Percentiles rank a stretch among this genome's conserved stretches.
Conservation (phyloP, 2,113 vertebrate genomes). For the Semnornis frantzii region DNA sequence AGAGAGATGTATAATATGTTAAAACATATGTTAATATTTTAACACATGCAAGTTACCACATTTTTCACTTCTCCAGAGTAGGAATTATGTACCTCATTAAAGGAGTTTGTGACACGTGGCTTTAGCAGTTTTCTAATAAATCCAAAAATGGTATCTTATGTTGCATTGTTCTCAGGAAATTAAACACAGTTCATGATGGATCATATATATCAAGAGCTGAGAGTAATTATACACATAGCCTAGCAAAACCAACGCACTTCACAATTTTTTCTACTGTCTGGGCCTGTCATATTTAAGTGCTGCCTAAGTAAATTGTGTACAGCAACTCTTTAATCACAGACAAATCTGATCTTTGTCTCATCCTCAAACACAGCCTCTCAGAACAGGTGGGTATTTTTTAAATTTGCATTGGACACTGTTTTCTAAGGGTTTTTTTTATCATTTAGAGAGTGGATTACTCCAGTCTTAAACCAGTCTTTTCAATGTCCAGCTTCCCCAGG, state of each 20-base stretch:
- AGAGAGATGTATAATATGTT: neutral
- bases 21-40: neutral
- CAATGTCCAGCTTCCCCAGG: neutral
- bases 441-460: neutral
- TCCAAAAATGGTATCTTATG: neutral
- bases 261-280: neutral
- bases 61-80: neutral
- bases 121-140: conserved; percentile 19
- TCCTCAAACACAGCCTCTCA: neutral
- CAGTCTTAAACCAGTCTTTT: neutral
- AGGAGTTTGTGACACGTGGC: neutral
- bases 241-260: conserved; percentile 19
- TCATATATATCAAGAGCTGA: neutral
- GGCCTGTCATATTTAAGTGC: neutral
- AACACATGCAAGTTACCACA: neutral
- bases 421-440: neutral
- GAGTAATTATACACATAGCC: conserved; percentile 23
- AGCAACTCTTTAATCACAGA: neutral
- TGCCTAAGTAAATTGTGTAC: neutral
- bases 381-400: neutral
- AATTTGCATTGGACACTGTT: neutral
- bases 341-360: neutral
- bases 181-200: neutral
- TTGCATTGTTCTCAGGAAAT: conserved; percentile 44
- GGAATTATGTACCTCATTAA: neutral